These are phyloP conservation scores for Calyptomena viridis DNA, from an alignment of 2,113 vertebrate species.

Conservation along the genomic window DNA sequence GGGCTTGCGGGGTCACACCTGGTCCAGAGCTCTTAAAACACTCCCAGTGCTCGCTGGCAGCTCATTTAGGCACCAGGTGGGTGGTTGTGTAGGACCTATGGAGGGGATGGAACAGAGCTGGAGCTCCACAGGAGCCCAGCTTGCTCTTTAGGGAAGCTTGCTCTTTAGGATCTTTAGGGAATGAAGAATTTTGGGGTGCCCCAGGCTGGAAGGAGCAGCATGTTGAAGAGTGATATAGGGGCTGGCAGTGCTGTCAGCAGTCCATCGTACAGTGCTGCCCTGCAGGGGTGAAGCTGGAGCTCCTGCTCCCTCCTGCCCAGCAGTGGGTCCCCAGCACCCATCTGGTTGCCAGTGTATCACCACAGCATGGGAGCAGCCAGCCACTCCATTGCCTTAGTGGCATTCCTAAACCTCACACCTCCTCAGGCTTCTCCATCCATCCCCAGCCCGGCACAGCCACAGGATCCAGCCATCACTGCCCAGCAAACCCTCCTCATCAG, in stretches of 20 bases:
- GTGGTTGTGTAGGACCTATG: background rate
- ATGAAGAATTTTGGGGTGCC: background rate
- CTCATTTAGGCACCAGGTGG: background rate
- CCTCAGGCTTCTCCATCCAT: background rate
- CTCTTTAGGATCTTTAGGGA: background rate
- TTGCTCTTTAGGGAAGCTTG: too few relatives aligned
- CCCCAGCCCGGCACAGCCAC: background rate
- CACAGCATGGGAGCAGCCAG: background rate
- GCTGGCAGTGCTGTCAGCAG: rapidly evolving
- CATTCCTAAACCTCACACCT: background rate
- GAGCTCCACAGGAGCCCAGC: background rate
- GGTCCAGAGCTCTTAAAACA: background rate
- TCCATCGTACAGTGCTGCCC: background rate
- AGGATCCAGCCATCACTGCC: background rate
- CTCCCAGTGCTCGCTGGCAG: background rate
- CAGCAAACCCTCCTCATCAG: background rate
- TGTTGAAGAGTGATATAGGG: background rate
- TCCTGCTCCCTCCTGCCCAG: background rate
- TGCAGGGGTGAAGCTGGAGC: background rate
- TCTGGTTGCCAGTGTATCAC: rapidly evolving
- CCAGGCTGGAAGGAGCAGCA: background rate
- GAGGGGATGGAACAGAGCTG: background rate
- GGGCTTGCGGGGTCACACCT: background rate
- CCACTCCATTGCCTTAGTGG: rapidly evolving
- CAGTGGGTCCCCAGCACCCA: background rate